Conservation (phyloP, 2,113 vertebrate genomes). For the Rhizomys pruinosus region DNA sequence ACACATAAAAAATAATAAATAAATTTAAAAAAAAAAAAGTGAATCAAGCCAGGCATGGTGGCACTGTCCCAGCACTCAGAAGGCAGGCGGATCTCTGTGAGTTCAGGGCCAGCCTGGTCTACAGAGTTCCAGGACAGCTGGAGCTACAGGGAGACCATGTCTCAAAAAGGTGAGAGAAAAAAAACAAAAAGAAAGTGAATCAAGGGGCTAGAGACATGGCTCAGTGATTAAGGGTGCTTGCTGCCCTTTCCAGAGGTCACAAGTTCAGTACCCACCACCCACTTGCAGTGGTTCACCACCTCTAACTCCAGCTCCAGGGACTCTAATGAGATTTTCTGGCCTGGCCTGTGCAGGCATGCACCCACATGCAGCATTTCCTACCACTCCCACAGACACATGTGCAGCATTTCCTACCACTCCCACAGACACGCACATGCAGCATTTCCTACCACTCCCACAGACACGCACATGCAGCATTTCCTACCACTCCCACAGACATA, state of each 20-base stretch:
- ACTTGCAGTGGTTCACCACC: background rate
- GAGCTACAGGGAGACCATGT: too few species aligned
- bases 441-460: background rate
- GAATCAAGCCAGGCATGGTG: too few species aligned
- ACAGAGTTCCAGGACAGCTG: too few species aligned
- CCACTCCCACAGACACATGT: background rate
- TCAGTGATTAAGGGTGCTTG: background rate
- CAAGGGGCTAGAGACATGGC: background rate
- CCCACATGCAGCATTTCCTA: background rate
- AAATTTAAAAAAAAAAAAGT: too few species aligned
- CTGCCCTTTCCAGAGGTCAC: background rate
- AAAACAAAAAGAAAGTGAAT: too few species aligned
- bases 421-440: background rate
- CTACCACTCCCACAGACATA: background rate
- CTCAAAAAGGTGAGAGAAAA: too few species aligned
- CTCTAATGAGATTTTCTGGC: background rate
- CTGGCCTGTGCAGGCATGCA: background rate
- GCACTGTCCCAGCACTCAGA: too few species aligned
- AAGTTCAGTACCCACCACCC: background rate
- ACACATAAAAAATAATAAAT: too few species aligned
- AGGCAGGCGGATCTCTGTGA: too few species aligned
- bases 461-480: background rate
- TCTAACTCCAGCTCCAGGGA: background rate
- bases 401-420: background rate
- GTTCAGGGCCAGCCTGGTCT: too few species aligned